Base-by-base conservation (phyloP, 1,140 invertebrate genomes). In the Probaryconus sp. region DNA sequence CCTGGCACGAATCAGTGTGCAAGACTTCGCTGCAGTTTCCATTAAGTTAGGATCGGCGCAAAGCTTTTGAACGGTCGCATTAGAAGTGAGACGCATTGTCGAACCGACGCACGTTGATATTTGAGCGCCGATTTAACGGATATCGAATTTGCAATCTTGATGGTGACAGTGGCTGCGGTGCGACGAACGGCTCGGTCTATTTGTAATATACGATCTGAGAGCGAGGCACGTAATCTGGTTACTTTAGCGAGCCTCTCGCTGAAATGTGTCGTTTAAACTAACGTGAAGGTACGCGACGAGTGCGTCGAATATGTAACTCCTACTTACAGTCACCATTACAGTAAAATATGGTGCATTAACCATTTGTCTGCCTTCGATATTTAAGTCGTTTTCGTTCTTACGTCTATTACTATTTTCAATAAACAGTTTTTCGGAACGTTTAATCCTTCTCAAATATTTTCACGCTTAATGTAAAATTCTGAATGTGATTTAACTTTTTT, bases 251-350 rank as follows among this genome's bases (percentile, higher is more conserved):
- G 43, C 65, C 74, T 76, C 78, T 28, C 60, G 65, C 67, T 83
- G 74, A 85, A 83, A 84, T 85, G 84, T 85, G 79, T 81, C 82
- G 82, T 85, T 84, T 83, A 80, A 79, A 77, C 60, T 82, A 84
- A 84, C 85, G 85, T 86, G 83, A 81, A 80, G 83, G 85, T 85
- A 86, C 83, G 83, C 81, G 73, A 73, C 56, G 78, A 83, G 78
- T 81, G 83, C 77, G 76, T 81, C 76, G 84, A 80, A 86, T 87
- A 79, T 85, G 76, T 87, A 86, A 87, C 86, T 81, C 76, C 80
- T 85, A 78, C 81, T 85, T 82, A 81, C 76, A 84, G 79, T 82
- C 81, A 77, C 78, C 78, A 85, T 85, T 85, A 85, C 78, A 40
- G 76, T 85, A 83, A 85, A 80, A 82, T 85, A 83, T 82, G 75